A percentile compares a stretch with the other conserved stretches of the same genome.
Conservation (phyloP, 1,140 invertebrate genomes). For the Drosophila watanabei region DNA sequence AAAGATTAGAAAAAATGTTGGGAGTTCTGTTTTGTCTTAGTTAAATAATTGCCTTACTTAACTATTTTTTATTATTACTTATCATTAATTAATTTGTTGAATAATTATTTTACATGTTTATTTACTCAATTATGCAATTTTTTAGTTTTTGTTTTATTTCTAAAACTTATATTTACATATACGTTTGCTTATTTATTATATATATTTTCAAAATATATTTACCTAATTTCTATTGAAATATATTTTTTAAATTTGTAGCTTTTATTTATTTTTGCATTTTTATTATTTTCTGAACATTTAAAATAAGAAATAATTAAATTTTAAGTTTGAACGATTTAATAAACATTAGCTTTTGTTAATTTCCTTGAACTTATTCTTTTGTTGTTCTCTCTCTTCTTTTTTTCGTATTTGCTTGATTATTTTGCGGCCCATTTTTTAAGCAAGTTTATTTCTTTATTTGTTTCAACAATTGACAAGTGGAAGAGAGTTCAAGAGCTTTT, state of each 20-base stretch:
- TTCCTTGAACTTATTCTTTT: slow-evolving; percentile 32
- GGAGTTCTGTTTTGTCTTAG: neutral
- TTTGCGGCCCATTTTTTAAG: slow-evolving; percentile 17
- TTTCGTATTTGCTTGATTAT: slow-evolving; percentile 9
- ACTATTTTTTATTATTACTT: neutral
- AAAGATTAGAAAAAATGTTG: neutral
- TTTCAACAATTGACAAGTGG: slow-evolving; percentile 42
- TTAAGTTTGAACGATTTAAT: neutral
- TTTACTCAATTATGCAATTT: neutral
- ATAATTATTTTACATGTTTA: neutral
- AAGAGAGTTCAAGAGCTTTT: slow-evolving; percentile 31
- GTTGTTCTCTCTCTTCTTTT: slow-evolving; percentile 2
- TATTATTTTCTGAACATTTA: neutral
- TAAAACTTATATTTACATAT: neutral
- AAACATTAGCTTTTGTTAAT: neutral
- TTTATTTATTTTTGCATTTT: neutral
- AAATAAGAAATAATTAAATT: neutral
- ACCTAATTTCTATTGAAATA: neutral
- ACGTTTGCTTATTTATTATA: neutral
- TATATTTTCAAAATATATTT: neutral
- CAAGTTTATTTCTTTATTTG: slow-evolving; percentile 22
- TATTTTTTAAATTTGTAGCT: neutral
- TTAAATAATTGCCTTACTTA: no score
- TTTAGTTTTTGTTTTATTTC: neutral
- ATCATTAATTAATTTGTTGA: neutral